Base-by-base conservation (phyloP, 2,888 invertebrate genomes). In the Troides helena region DNA sequence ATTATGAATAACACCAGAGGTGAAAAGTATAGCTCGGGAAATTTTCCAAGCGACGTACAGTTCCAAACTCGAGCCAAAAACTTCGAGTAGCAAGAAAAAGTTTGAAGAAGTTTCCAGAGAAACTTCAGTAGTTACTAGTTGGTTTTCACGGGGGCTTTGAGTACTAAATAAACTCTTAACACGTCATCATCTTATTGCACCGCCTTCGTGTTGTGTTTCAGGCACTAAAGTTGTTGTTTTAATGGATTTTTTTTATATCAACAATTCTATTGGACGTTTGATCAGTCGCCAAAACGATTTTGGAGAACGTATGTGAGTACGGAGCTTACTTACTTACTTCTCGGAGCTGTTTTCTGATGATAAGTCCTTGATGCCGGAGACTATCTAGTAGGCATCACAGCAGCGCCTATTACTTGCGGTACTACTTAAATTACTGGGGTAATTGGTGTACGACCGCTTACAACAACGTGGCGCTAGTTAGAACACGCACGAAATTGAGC, bases 161-260 rank as follows among this genome's bases (percentile, higher is more conserved):
- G 43, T 65, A 43, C n/a, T 65, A 65, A 65, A 58, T 58, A 65
- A 65, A 65, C 65, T 65, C 57, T 65, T 65, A 59, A 30, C 65
- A 43, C 59, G 43, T 65, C 43, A 65, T 30, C 65, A 59, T 65
- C 43, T 65, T 39, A 59, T 43, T 23, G 23, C 46, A 21, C 43
- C 56, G 30, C 21, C 65, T 53, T 53, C 4, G 10, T 14, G 53
- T 53, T 2, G 53, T 53, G 53, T 53, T 53, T 14, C 53, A 6
- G 8, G 18, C 10, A 6, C 57, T n/a, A 21, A 21, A 10, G n/a
- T 57, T 57, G n/a, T 57, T 57, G 57, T 57, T 7, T 57, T 57
- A 57, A 4, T 57, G 21, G 21, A 21, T 2, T 21, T 8, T 57
- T 21, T 17, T 46, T 6, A 10, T 39, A 39, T 10, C 39, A 39